phyloP scores from a whole-genome alignment of 2,888 invertebrate genomes.

The Laothoe populi region DNA sequence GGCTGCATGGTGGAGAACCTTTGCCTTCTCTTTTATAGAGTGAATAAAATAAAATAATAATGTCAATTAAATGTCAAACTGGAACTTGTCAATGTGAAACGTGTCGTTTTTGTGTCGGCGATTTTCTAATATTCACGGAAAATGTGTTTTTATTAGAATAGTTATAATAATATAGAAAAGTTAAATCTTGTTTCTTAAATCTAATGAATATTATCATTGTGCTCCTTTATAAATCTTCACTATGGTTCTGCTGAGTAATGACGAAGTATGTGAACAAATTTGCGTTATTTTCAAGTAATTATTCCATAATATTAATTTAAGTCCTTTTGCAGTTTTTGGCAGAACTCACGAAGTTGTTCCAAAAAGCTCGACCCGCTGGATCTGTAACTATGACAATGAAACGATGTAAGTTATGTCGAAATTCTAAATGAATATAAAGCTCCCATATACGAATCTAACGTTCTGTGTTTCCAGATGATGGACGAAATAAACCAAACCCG shows the following conservation, averaged over 20 bases:
- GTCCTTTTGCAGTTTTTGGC: slow-evolving; percentile 89
- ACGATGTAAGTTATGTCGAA: slow-evolving; percentile 91
- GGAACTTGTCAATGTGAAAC: slow-evolving; percentile 24
- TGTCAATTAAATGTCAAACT: too few species aligned
- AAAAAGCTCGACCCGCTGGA: slow-evolving; percentile 91
- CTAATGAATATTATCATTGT: slow-evolving; percentile 31
- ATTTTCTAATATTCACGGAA: slow-evolving; percentile 41
- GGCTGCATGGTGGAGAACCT: too few species aligned
- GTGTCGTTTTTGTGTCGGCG: slow-evolving; percentile 29
- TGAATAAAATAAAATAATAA: too few species aligned
- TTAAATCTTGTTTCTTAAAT: slow-evolving; percentile 31
- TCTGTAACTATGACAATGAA: slow-evolving; percentile 96
- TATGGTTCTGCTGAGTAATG: slow-evolving; percentile 89
- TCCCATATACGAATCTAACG: not conserved
- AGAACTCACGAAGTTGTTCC: slow-evolving; percentile 94
- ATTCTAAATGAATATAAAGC: not conserved
- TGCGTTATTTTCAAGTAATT: not conserved
- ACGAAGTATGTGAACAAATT: slow-evolving; percentile 78
- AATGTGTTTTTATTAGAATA: slow-evolving; percentile 46
- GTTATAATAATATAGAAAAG: too few species aligned
- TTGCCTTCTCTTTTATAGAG: too few species aligned
- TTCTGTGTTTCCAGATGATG: slow-evolving; percentile 87
- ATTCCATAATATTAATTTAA: slow-evolving; percentile 30
- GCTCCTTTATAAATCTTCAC: slow-evolving; percentile 42
- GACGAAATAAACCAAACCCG: slow-evolving; percentile 90